A percentile compares a stretch with the other conserved stretches of the same genome.
Conservation (phyloP, 1,140 invertebrate genomes). For the Diachasmimorpha longicaudata region DNA sequence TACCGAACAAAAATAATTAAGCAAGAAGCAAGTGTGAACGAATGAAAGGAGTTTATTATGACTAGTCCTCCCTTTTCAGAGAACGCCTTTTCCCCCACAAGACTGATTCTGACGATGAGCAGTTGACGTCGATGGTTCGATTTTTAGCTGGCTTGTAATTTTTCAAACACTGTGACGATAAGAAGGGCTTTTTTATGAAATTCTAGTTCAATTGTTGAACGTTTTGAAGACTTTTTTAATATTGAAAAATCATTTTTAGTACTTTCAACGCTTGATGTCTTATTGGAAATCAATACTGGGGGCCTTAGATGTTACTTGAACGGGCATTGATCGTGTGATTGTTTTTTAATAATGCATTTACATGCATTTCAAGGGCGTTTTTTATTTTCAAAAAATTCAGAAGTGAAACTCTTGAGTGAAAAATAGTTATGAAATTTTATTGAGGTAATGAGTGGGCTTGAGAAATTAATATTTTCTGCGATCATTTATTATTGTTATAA, state of each 20-base stretch:
- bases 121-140: background rate
- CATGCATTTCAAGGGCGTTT: background rate
- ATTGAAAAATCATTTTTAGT: background rate
- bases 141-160: background rate
- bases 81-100: conserved; percentile 7
- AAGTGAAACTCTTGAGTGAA: background rate
- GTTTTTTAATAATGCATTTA: background rate
- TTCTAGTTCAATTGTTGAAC: background rate
- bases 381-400: background rate
- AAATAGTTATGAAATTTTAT: too few relatives aligned
- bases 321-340: background rate
- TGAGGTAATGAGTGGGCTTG: too few relatives aligned
- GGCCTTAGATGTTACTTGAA: conserved; percentile 12
- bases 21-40: background rate
- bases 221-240: background rate
- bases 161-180: background rate
- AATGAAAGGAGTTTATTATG: background rate
- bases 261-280: conserved; percentile 1
- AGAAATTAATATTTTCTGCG: too few relatives aligned
- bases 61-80: background rate
- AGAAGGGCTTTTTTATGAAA: background rate
- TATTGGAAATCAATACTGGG: background rate
- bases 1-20: background rate
- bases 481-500: too few relatives aligned
- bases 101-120: conserved; percentile 12